Conservation (phyloP, 2,888 invertebrate species). For the Hyposoter dolosus region DNA sequence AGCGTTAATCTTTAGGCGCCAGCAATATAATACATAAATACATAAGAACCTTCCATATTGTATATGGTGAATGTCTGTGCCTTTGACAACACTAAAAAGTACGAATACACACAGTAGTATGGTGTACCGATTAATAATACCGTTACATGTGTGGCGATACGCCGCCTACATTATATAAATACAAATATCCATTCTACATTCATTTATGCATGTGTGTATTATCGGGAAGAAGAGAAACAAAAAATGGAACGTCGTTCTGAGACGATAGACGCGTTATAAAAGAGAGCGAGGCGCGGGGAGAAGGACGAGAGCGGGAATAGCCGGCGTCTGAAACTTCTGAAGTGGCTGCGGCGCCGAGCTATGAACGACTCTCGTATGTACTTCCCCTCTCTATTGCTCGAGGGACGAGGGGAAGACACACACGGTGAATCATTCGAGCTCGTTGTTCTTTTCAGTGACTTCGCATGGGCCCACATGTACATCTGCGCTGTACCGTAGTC, state of each 20-base stretch:
- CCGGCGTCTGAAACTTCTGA: conserved; percentile 62
- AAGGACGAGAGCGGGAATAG: neutral
- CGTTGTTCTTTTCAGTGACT: conserved; percentile 51
- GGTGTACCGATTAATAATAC: conserved; percentile 31
- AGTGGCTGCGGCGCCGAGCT: conserved; percentile 61
- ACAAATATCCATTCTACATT: conserved; percentile 29
- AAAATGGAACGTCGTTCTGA: conserved; percentile 13
- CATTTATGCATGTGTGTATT: conserved; percentile 1
- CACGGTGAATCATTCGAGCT: conserved; percentile 59
- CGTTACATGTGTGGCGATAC: conserved; percentile 2
- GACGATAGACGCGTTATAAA: conserved; percentile 40
- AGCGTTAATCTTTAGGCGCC: conserved; percentile 50
- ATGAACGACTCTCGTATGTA: conserved; percentile 56
- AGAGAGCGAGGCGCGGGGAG: neutral
- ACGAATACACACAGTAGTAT: conserved; percentile 9
- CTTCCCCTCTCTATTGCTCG: neutral
- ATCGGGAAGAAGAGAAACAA: conserved; percentile 21
- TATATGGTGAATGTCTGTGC: neutral
- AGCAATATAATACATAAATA: conserved; percentile 12
- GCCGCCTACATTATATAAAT: conserved; percentile 39
- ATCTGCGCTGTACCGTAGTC: neutral
- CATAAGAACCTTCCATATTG: neutral
- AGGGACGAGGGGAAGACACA: conserved; percentile 24
- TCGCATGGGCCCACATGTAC: conserved; percentile 3
- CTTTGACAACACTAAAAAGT: neutral